A percentile compares a stretch with the other conserved stretches of the same genome.
These are phyloP conservation scores for Fundulus diaphanus DNA, from an alignment of 2,797 vertebrate genomes.

Conservation along the genomic window DNA sequence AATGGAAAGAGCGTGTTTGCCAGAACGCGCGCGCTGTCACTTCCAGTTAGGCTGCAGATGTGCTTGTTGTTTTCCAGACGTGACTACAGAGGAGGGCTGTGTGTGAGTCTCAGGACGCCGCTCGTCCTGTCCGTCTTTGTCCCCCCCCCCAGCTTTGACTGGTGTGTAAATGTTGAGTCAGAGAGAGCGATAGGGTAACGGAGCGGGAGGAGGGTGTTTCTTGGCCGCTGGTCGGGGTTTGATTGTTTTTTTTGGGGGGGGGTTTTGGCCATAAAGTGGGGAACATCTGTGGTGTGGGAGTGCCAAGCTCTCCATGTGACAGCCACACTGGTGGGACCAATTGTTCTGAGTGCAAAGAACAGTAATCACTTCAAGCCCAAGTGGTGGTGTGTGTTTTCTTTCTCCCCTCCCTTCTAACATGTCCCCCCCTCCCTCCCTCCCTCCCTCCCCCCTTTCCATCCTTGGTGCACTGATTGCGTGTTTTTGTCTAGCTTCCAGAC, in stretches of 20 bases:
- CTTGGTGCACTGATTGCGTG: slow-evolving; percentile 65
- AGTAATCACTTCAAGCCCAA: slow-evolving; percentile 79
- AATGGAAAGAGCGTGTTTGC: slow-evolving; percentile 30
- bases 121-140: slow-evolving; percentile 48
- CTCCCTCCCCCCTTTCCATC: slow-evolving; percentile 43
- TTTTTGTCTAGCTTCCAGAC: slow-evolving; percentile 71
- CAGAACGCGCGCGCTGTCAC: slow-evolving; percentile 47
- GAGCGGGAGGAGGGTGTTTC: slow-evolving; percentile 45
- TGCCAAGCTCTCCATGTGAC: slow-evolving; percentile 77
- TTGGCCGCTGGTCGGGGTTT: slow-evolving; percentile 74
- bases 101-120: slow-evolving; percentile 43
- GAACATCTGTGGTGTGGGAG: slow-evolving; percentile 78
- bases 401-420: slow-evolving; percentile 24
- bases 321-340: slow-evolving; percentile 75
- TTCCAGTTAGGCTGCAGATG: slow-evolving; percentile 59
- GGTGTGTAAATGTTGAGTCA: slow-evolving; percentile 57
- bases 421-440: slow-evolving; percentile 23
- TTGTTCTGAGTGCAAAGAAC: slow-evolving; percentile 78
- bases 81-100: slow-evolving; percentile 43
- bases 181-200: slow-evolving; percentile 5
- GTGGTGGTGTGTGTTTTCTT: slow-evolving; percentile 51
- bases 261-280: slow-evolving; percentile 71
- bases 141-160: slow-evolving; percentile 52
- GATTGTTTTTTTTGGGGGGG: slow-evolving; percentile 79
- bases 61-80: slow-evolving; percentile 55